phyloP scores from a whole-genome alignment of 2,888 invertebrate genomes.

The Apamea monoglypha region DNA sequence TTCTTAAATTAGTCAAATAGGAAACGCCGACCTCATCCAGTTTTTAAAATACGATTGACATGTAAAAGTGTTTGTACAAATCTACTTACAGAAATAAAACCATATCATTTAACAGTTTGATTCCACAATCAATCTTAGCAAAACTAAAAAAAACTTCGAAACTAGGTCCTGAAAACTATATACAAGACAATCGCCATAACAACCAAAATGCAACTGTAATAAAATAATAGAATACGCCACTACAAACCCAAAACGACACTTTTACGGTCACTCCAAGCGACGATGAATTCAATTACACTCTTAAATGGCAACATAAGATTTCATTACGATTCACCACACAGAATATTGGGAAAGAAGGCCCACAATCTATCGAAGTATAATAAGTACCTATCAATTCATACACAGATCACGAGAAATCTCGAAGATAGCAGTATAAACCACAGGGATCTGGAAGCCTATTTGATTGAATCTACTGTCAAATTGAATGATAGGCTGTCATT shows the following conservation, averaged over 20 bases:
- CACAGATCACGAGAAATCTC: background rate
- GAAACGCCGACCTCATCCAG: no score
- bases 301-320: constrained; percentile 47
- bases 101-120: background rate
- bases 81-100: no score
- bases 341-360: constrained; percentile 29
- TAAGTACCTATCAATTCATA: background rate
- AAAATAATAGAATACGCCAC: constrained; percentile 47
- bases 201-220: constrained; percentile 41
- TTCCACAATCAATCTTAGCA: background rate
- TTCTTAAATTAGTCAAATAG: no score
- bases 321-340: constrained; percentile 42
- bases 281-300: constrained; percentile 59
- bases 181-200: constrained; percentile 21
- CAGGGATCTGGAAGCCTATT: background rate
- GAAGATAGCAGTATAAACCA: background rate
- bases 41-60: no score
- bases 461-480: background rate
- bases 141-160: background rate
- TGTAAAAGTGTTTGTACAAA: no score
- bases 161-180: constrained; percentile 2
- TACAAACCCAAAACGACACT: constrained; percentile 52
- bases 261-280: constrained; percentile 48
- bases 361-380: background rate
- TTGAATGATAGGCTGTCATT: background rate